phyloP scores from a whole-genome alignment of 2,113 vertebrate genomes.

The Lota lota region DNA sequence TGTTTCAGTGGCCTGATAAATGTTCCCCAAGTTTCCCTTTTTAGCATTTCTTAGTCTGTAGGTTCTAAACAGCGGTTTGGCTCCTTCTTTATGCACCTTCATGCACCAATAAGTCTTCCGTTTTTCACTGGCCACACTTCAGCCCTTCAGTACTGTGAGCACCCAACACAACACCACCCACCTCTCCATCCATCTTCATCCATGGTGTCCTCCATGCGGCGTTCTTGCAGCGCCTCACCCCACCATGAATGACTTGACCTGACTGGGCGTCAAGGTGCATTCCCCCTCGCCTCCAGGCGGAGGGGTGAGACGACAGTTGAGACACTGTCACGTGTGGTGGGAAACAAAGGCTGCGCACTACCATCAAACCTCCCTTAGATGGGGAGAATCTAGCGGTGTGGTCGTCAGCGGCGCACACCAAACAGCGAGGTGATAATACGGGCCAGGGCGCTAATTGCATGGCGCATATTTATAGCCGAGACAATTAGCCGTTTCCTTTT shows the following conservation, averaged over 20 bases:
- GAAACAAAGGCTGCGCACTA: conserved; percentile 70
- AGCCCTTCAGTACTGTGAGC: no score
- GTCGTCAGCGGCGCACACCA: conserved; percentile 59
- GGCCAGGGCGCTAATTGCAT: conserved; percentile 81
- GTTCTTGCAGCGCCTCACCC: conserved; percentile 4
- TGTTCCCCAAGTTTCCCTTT: conserved; percentile 1
- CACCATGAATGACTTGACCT: no score
- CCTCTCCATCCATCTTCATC: background rate
- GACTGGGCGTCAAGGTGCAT: no score
- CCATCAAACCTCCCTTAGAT: conserved; percentile 81
- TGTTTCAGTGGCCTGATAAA: conserved; percentile 17
- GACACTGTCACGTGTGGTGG: conserved; percentile 62
- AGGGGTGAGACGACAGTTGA: conserved; percentile 35
- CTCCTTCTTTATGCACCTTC: no score
- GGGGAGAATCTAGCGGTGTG: conserved; percentile 71
- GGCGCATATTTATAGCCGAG: conserved; percentile 82
- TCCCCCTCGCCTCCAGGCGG: conserved; percentile 35
- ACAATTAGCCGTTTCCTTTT: conserved; percentile 82
- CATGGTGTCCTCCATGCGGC: conserved; percentile 18
- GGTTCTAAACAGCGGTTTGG: no score
- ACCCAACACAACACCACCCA: no score
- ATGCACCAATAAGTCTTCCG: no score
- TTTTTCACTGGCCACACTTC: no score
- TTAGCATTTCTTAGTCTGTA: background rate
- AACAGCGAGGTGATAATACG: conserved; percentile 78